These are phyloP conservation scores for Muraenolepis orangiensis DNA, from an alignment of 2,797 vertebrate species.

Conservation along the genomic window DNA sequence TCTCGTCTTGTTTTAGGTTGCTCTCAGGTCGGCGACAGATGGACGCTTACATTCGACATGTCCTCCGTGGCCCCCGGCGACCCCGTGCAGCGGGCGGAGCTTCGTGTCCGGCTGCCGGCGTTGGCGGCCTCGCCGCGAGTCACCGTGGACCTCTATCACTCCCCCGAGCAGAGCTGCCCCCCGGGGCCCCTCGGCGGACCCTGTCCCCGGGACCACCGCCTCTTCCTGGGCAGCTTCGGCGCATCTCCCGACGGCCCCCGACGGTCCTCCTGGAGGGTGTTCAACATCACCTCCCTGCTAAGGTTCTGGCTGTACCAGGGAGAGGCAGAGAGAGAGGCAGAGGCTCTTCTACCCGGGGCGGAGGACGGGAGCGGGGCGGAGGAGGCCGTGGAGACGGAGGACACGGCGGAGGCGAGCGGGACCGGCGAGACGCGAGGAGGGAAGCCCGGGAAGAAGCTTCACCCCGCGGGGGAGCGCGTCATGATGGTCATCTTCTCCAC, in stretches of 20 bases:
- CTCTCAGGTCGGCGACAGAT: conserved; percentile 70
- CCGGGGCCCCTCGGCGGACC: neutral
- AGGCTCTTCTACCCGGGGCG: neutral
- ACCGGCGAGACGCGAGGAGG: conserved; percentile 15
- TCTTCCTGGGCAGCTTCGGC: conserved; percentile 76
- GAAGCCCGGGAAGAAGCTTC: conserved; percentile 33
- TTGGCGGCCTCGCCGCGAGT: conserved; percentile 48
- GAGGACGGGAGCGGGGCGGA: conserved; percentile 35
- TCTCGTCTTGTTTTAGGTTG: conserved; percentile 64
- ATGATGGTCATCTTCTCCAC: conserved; percentile 85
- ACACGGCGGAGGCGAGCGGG: neutral
- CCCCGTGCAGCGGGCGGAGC: conserved; percentile 76
- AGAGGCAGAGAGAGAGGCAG: neutral
- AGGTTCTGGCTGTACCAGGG: conserved; percentile 73
- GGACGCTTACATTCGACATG: conserved; percentile 83
- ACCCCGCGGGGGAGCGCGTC: conserved; percentile 57
- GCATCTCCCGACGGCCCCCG: conserved; percentile 41
- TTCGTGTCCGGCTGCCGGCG: conserved; percentile 70
- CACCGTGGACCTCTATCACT: conserved; percentile 80
- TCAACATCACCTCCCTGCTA: conserved; percentile 77
- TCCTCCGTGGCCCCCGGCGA: conserved; percentile 77
- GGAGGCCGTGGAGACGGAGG: neutral
- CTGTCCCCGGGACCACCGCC: conserved; percentile 57
- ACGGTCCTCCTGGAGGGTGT: conserved; percentile 76
- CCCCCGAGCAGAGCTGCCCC: conserved; percentile 50